Evolutionary conservation across 1,140 invertebrate genomes (phyloP), one percentile per base, ranked within the genome.

Genomic region (Trichonephila clavipes): DNA sequence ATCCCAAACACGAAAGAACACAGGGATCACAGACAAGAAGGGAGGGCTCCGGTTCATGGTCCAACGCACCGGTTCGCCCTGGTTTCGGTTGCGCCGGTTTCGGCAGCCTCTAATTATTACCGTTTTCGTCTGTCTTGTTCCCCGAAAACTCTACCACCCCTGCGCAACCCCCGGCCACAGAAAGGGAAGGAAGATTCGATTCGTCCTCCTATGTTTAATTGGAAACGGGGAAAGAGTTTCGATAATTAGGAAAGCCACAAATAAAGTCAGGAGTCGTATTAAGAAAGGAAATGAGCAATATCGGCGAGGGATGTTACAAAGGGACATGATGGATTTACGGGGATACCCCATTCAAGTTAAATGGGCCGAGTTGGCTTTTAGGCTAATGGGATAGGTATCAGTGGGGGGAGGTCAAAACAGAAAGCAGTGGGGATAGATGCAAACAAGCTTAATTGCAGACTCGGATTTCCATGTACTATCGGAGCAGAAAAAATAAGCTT

Each of bases 211-310:
- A 28, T 81, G 58, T 72, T 93, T 93, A 93, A 93, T 93, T 93
- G 85, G 92, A 40, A 92, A 93, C 58, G 51, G 85, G 64, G 40
- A 40, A 58, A 40, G 61, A 58, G 24, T 81, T 93, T 82, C 86
- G 92, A 88, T 93, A 93, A 93, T 93, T 93, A 88, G 92, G 28
- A 87, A 88, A 93, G 92, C 92, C 92, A 93, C 92, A 93, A 93
- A 93, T 93, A 93, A 93, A 93, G 92, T 87, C 90, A 44, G 82
- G 62, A 85, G 59, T 85, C 62, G 81, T 58, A 87, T 51, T 59
- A 24, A 92, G 91, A 92, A 87, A 93, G 85, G 69, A 93, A 93
- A 93, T 81, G 66, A 61, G 66, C 92, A 92, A 92, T 88, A 88
- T 88, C 40, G 82, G 86, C 59, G 24, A 62, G 34, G 44, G 82